phyloP scores from a whole-genome alignment of 92 coral and sea anemone species.

The Porites rus region DNA sequence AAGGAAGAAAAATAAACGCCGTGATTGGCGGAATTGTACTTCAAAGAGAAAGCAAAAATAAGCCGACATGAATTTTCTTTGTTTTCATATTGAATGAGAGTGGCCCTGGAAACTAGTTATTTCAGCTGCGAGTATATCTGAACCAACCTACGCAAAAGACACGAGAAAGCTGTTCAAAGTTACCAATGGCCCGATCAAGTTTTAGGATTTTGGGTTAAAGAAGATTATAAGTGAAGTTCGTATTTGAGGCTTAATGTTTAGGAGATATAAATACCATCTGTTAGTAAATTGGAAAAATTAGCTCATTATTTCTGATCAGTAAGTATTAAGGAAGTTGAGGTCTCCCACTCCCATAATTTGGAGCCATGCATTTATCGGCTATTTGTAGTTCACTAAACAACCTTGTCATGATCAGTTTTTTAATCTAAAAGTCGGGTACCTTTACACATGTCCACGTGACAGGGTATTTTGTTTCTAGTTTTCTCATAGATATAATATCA shows the following conservation, averaged over 20 bases:
- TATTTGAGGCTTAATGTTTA: not conserved
- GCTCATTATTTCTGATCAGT: not conserved
- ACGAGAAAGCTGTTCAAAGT: not conserved
- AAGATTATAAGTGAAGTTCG: not conserved
- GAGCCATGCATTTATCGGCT: slow-evolving; percentile 11
- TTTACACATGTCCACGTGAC: not conserved
- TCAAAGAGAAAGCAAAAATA: not conserved
- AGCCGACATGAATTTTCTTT: slow-evolving; percentile 30
- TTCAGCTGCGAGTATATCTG: not conserved
- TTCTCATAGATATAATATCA: not conserved
- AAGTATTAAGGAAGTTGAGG: slow-evolving; percentile 19
- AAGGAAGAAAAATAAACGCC: not conserved
- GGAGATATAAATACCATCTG: not conserved
- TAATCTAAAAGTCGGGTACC: not conserved
- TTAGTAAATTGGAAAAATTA: not conserved
- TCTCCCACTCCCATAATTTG: not conserved
- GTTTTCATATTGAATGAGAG: not conserved
- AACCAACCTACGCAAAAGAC: not conserved
- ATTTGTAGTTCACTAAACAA: not conserved
- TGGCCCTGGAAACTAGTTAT: not conserved
- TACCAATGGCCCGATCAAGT: not conserved
- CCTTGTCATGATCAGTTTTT: not conserved
- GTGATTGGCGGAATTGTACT: slow-evolving; percentile 22
- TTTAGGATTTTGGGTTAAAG: not conserved
- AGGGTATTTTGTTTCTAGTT: not conserved